phyloP scores from a whole-genome alignment of 1,140 invertebrate genomes.

The Sweltsa coloradensis region DNA sequence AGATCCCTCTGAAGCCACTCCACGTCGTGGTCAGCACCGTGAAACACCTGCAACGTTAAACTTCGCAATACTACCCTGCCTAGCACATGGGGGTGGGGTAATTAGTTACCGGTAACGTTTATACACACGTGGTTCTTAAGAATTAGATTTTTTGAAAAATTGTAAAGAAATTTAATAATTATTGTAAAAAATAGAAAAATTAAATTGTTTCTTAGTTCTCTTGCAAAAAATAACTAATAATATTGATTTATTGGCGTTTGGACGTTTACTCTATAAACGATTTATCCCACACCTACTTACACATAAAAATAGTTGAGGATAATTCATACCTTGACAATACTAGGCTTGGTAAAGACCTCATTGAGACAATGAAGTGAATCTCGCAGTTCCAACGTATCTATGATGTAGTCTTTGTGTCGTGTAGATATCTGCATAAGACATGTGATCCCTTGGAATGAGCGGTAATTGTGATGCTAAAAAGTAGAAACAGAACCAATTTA shows the following conservation, averaged over 20 bases:
- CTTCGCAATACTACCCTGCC: too few relatives aligned
- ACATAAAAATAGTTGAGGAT: background rate
- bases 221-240: too few relatives aligned
- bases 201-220: too few relatives aligned
- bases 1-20: constrained; percentile 93
- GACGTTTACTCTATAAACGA: too few relatives aligned
- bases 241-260: too few relatives aligned
- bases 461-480: constrained; percentile 64
- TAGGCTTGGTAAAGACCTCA: constrained; percentile 82
- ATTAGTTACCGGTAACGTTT: too few relatives aligned
- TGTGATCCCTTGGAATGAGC: constrained; percentile 73
- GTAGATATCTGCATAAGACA: constrained; percentile 95
- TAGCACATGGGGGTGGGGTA: too few relatives aligned
- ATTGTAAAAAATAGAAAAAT: too few relatives aligned
- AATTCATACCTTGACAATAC: constrained; percentile 69
- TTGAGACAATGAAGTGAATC: constrained; percentile 77
- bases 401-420: constrained; percentile 69
- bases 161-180: too few relatives aligned
- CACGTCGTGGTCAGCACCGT: constrained; percentile 83
- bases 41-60: constrained; percentile 70
- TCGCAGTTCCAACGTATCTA: constrained; percentile 77
- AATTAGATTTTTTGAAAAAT: too few relatives aligned
- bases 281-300: background rate
- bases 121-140: too few relatives aligned
- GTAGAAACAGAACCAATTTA: constrained; percentile 12